Evolutionary conservation across 1,140 invertebrate genomes (phyloP).

Genomic region (Leptinotarsa lineolata): DNA sequence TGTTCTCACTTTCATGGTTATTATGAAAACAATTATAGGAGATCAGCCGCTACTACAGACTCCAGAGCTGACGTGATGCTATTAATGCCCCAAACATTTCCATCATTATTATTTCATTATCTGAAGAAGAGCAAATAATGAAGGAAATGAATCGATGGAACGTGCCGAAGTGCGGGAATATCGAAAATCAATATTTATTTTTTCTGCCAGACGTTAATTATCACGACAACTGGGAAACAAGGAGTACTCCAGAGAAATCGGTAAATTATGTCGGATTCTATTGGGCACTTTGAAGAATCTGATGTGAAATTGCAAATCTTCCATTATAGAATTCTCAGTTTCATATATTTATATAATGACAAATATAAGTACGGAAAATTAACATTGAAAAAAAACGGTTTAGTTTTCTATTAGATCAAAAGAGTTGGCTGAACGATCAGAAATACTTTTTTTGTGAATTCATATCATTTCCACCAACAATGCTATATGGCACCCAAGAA

Average conservation of each 20-base stretch:
- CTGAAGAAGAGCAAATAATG: conserved; percentile 9
- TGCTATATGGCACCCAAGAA: too few species aligned
- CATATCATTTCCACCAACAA: too few species aligned
- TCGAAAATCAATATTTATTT: conserved; percentile 13
- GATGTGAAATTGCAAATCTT: too few species aligned
- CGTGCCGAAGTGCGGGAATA: conserved; percentile 23
- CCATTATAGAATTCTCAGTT: too few species aligned
- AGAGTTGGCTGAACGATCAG: too few species aligned
- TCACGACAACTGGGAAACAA: background rate
- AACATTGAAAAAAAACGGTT: too few species aligned
- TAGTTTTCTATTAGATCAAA: too few species aligned
- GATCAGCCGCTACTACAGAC: background rate
- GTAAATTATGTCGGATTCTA: background rate
- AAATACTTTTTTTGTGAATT: too few species aligned
- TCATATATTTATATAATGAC: too few species aligned
- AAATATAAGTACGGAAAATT: too few species aligned
- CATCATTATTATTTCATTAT: conserved; percentile 23
- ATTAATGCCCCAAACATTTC: background rate
- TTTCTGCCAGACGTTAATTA: background rate
- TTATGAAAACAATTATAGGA: background rate
- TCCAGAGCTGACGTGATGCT: background rate
- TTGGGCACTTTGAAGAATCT: too few species aligned
- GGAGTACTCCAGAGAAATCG: background rate
- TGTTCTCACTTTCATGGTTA: background rate
- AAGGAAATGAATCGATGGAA: conserved; percentile 5